Percentiles rank a stretch among this genome's conserved stretches.
Conservation (phyloP, 23 tunicate genomes). For the Ascidia mentula region DNA sequence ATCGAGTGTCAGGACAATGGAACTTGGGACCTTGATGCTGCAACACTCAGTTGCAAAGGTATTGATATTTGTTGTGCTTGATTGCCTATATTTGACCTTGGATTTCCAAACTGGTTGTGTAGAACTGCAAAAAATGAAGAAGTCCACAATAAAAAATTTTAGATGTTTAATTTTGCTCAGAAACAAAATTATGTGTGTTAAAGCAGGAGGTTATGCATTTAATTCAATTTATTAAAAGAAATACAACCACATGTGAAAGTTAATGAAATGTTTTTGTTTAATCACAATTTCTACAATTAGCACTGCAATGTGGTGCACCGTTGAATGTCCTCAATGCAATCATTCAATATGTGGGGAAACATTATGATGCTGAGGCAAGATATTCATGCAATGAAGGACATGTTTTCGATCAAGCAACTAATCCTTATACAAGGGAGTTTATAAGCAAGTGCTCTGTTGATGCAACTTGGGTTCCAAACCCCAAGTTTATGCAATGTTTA, state of each 20-base stretch:
- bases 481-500: constrained; percentile 19
- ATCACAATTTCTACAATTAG: neutral
- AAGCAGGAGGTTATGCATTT: neutral
- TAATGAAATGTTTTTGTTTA: too few relatives aligned
- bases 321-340: constrained; percentile 14
- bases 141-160: too few relatives aligned
- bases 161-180: neutral
- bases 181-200: neutral
- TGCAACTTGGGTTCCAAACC: constrained; percentile 39
- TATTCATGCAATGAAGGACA: constrained; percentile 36
- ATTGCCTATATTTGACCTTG: neutral
- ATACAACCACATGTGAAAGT: too few relatives aligned
- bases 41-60: constrained; percentile 41
- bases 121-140: neutral
- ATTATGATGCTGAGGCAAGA: constrained; percentile 21
- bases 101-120: neutral
- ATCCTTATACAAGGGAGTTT: constrained; percentile 4
- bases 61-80: neutral
- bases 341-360: neutral
- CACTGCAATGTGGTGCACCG: constrained; percentile 14
- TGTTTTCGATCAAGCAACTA: constrained; percentile 25
- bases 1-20: constrained; percentile 34
- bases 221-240: neutral
- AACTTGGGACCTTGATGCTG: constrained; percentile 46
- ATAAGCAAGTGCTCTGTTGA: constrained; percentile 29